These are phyloP conservation scores for Drosophila ironensis DNA, from an alignment of 1,140 invertebrate genomes.

Conservation along the genomic window DNA sequence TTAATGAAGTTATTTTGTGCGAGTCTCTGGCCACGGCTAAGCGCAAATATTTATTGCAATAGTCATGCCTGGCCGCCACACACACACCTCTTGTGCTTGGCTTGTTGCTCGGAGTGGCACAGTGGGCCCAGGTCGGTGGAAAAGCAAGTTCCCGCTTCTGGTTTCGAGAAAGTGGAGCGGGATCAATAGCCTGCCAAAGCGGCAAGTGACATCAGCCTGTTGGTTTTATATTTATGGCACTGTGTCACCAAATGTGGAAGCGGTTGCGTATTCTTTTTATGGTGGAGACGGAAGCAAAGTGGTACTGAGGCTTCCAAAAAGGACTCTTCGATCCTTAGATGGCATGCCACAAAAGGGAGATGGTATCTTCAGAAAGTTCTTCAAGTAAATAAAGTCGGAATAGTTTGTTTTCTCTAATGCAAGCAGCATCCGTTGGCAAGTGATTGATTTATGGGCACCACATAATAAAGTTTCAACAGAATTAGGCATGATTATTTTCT, in stretches of 20 bases:
- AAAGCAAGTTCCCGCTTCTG: conserved; percentile 33
- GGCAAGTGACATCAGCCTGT: conserved; percentile 32
- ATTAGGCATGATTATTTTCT: too few species aligned
- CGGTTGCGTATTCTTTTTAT: neutral
- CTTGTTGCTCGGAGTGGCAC: conserved; percentile 5
- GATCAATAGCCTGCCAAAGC: conserved; percentile 30
- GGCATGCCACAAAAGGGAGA: too few species aligned
- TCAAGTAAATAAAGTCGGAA: too few species aligned
- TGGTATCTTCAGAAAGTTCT: too few species aligned
- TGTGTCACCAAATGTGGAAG: conserved; percentile 16
- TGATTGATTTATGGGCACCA: too few species aligned
- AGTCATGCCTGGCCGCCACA: conserved; percentile 49
- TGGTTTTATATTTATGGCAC: conserved; percentile 18
- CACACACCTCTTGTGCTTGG: conserved; percentile 17
- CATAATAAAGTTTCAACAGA: too few species aligned
- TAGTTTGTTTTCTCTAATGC: too few species aligned
- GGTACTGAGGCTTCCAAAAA: too few species aligned
- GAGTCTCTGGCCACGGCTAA: conserved; percentile 54
- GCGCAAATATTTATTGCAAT: conserved; percentile 77
- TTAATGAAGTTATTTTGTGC: conserved; percentile 72
- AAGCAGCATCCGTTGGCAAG: too few species aligned
- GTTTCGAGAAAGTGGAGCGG: conserved; percentile 40
- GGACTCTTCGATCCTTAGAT: too few species aligned
- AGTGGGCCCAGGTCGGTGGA: conserved; percentile 12
- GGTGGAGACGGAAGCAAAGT: neutral